These are phyloP conservation scores for Melanotaenia nigrans DNA, from an alignment of 2,797 vertebrate species.

Conservation along the genomic window DNA sequence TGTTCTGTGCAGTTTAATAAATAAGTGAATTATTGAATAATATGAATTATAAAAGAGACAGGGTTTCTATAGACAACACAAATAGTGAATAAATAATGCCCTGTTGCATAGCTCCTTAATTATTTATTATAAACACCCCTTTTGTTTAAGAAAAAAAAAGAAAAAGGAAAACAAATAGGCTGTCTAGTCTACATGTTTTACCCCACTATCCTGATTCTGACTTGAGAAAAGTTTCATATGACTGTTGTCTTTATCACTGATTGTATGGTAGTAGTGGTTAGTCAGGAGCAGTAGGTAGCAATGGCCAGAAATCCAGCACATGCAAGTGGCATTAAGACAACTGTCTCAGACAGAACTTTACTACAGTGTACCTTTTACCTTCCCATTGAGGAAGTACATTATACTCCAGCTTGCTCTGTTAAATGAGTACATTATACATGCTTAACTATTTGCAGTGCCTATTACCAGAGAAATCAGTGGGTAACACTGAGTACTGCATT, in stretches of 20 bases:
- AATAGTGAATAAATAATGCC: conserved; percentile 60
- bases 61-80: conserved; percentile 48
- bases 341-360: too few relatives aligned
- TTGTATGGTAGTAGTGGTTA: neutral
- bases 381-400: too few relatives aligned
- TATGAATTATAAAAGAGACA: conserved; percentile 58
- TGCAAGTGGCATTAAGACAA: too few relatives aligned
- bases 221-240: neutral
- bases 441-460: too few relatives aligned
- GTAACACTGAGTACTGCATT: too few relatives aligned
- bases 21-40: conserved; percentile 70
- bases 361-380: too few relatives aligned
- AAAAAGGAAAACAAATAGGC: neutral
- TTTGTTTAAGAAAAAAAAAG: neutral
- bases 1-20: conserved; percentile 66
- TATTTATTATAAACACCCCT: conserved; percentile 4
- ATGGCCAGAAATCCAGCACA: too few relatives aligned
- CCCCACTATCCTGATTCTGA: neutral
- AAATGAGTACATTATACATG: too few relatives aligned
- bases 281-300: too few relatives aligned
- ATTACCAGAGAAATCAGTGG: too few relatives aligned
- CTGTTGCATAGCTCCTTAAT: conserved; percentile 33
- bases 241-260: neutral
- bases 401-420: too few relatives aligned
- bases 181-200: neutral